These are phyloP conservation scores for Sesamia inferens DNA, from an alignment of 2,888 invertebrate species.

Conservation along the genomic window DNA sequence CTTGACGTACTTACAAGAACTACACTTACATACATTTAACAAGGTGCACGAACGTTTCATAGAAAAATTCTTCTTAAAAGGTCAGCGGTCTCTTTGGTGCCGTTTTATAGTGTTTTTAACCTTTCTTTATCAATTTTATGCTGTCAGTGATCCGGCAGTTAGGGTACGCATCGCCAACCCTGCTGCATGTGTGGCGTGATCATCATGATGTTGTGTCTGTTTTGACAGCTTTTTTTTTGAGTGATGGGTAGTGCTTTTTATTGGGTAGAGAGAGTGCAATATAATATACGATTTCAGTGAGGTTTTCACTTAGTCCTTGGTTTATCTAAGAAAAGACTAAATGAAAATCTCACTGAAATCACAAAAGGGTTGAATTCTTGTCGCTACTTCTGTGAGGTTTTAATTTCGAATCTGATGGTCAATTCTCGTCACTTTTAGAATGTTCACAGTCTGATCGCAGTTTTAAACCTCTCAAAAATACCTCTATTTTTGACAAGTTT, in stretches of 20 bases:
- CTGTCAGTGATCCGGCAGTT: constrained; percentile 60
- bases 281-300: too few species aligned
- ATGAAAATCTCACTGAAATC: too few species aligned
- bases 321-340: too few species aligned
- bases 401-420: too few species aligned
- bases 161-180: constrained; percentile 48
- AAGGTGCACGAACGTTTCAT: constrained; percentile 37
- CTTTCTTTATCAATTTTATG: constrained; percentile 63
- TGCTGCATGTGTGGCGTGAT: constrained; percentile 47
- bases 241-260: background rate
- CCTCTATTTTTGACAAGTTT: background rate
- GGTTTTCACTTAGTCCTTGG: too few species aligned
- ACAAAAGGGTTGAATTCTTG: too few species aligned
- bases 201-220: constrained; percentile 10
- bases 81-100: constrained; percentile 62
- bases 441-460: too few species aligned
- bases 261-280: background rate
- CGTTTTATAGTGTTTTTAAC: constrained; percentile 63
- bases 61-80: constrained; percentile 47
- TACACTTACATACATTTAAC: constrained; percentile 2
- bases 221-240: constrained; percentile 8
- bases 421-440: too few species aligned
- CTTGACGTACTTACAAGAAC: constrained; percentile 27
- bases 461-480: background rate
- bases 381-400: too few species aligned